A percentile compares a stretch with the other conserved stretches of the same genome.
These are phyloP conservation scores for Macaria liturata DNA, from an alignment of 2,888 invertebrate species.

Conservation along the genomic window DNA sequence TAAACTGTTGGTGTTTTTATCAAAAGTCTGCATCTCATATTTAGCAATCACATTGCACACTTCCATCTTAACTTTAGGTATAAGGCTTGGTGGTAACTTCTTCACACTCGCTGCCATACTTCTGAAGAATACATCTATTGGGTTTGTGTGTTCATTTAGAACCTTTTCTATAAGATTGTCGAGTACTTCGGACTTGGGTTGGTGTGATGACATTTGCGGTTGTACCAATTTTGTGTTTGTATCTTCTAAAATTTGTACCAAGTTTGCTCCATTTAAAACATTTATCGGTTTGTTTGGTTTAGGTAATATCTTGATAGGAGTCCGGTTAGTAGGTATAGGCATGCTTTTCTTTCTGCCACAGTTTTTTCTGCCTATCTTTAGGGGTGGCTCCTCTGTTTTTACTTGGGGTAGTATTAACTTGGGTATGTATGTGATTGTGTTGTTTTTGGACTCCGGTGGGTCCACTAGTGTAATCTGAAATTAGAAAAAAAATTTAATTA, in stretches of 20 bases:
- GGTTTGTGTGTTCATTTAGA: slow-evolving; percentile 73
- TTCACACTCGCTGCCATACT: slow-evolving; percentile 80
- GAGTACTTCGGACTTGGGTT: slow-evolving; percentile 64
- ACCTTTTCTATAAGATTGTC: slow-evolving; percentile 75
- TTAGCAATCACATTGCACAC: slow-evolving; percentile 79
- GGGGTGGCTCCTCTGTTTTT: slow-evolving; percentile 48
- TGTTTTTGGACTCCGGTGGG: slow-evolving; percentile 45
- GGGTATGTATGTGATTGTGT: slow-evolving; percentile 46
- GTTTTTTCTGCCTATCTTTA: slow-evolving; percentile 59
- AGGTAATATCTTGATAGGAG: slow-evolving; percentile 74
- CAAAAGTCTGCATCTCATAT: slow-evolving; percentile 79
- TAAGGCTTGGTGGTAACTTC: slow-evolving; percentile 74
- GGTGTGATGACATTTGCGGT: slow-evolving; percentile 13
- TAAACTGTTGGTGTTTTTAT: slow-evolving; percentile 49
- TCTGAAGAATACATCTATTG: slow-evolving; percentile 76
- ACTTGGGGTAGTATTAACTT: slow-evolving; percentile 48
- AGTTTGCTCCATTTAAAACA: slow-evolving; percentile 64
- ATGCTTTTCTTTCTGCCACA: slow-evolving; percentile 64
- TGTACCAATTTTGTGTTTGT: slow-evolving; percentile 40
- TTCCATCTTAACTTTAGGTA: slow-evolving; percentile 80
- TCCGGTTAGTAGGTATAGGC: slow-evolving; percentile 55
- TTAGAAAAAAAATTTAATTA: slow-evolving; percentile 2
- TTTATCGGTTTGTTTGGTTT: slow-evolving; percentile 75
- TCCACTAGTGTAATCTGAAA: slow-evolving; percentile 75
- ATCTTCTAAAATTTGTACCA: slow-evolving; percentile 67